These are phyloP conservation scores for Aviceda subcristata DNA, from an alignment of 2,113 vertebrate genomes.

Conservation along the genomic window DNA sequence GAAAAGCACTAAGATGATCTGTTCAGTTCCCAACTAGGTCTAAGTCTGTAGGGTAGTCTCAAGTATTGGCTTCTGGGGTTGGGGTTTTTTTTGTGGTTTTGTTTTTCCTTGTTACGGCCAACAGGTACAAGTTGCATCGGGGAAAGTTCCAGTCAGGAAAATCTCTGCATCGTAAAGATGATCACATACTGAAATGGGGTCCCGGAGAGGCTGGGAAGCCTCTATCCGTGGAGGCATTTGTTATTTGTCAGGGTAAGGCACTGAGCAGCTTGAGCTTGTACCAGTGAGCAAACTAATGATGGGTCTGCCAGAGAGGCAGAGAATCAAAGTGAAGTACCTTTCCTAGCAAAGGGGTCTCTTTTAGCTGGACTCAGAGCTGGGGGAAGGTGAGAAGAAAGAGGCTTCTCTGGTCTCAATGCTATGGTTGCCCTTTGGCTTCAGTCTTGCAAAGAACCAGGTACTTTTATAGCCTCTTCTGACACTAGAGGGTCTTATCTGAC, in stretches of 20 bases:
- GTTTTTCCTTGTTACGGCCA: background rate
- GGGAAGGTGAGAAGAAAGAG: background rate
- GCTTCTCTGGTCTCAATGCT: background rate
- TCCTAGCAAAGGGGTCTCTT: background rate
- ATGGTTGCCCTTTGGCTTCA: background rate
- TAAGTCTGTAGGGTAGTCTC: background rate
- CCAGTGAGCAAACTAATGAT: background rate
- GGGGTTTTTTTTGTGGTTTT: background rate
- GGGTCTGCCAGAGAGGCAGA: background rate
- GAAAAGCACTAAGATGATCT: background rate
- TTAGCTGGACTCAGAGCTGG: background rate
- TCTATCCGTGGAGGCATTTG: background rate
- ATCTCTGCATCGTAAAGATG: accelerated
- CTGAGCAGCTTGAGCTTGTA: background rate
- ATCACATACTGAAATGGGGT: accelerated
- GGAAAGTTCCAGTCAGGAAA: background rate
- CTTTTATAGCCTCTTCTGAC: background rate
- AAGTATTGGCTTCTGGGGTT: background rate
- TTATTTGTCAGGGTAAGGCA: background rate
- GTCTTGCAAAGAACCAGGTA: background rate
- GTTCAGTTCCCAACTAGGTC: background rate
- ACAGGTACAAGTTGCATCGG: background rate
- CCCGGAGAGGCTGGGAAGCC: background rate
- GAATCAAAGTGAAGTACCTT: background rate
- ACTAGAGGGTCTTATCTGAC: background rate